phyloP scores from a whole-genome alignment of 2,113 vertebrate genomes.

The Pituophis catenifer region DNA sequence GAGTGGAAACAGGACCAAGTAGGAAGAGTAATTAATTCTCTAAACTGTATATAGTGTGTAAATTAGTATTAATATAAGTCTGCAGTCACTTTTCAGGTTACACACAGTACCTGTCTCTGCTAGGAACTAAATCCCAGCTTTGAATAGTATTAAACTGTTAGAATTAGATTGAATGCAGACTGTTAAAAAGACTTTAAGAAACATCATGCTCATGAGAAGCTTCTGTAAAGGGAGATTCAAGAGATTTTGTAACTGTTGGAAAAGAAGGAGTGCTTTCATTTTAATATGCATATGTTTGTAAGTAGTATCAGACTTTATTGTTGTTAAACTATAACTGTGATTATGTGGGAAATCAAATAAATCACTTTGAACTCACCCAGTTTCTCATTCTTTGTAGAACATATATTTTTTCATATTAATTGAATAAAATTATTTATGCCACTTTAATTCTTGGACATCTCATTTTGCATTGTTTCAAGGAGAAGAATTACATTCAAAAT shows the following conservation, averaged over 20 bases:
- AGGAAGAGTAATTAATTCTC: constrained; percentile 57
- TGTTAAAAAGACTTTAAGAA: constrained; percentile 67
- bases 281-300: constrained; percentile 86
- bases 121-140: constrained; percentile 72
- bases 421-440: constrained; percentile 32
- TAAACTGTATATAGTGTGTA: constrained; percentile 82
- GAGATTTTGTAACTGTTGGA: constrained; percentile 73
- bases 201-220: constrained; percentile 65
- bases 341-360: constrained; percentile 89
- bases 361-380: constrained; percentile 74
- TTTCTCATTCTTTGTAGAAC: constrained; percentile 58
- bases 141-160: constrained; percentile 71
- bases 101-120: constrained; percentile 64
- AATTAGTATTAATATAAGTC: constrained; percentile 71
- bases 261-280: constrained; percentile 80
- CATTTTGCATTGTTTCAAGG: constrained; percentile 13
- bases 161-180: constrained; percentile 74
- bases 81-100: constrained; percentile 70
- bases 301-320: constrained; percentile 83
- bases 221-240: constrained; percentile 73
- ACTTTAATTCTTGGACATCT: constrained; percentile 20
- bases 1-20: constrained; percentile 56
- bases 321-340: constrained; percentile 94
- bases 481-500: not conserved
- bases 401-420: constrained; percentile 10